Base-by-base conservation (phyloP, 2,888 invertebrate genomes). In the Hetaerina titia region DNA sequence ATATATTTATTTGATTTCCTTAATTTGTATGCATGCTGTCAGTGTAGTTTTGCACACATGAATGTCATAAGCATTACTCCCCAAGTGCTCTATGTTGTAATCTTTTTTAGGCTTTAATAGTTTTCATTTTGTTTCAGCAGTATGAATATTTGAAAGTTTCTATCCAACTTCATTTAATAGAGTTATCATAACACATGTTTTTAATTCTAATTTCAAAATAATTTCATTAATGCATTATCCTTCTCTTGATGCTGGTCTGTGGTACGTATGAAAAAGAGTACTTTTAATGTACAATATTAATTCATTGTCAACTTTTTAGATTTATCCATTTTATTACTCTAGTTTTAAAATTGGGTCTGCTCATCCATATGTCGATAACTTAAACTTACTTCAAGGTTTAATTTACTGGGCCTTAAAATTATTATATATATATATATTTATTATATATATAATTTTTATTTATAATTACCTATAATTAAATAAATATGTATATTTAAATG, bases 211-310 rank as follows among this genome's bases (percentile, higher is more conserved):
- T 74, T 74, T 92, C 45, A 69, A 11, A 92, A 69, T 92, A 25
- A 69, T 69, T 92, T 92, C 13, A 57, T 92, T 64, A 45, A 45
- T 92, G 69, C 31, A 19, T 92, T 69, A 92, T 92, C 92, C 25
- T 56, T 92, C 69, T 74, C 56, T 81, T 74, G 69, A 92, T 92
- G 92, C n/a, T 31, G 81, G 31, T 81, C 31, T 31, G 25, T 13
- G 81, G 81, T 81, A 81, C 13, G 81, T 81, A 81, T 81, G 81
- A 5, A 7, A 69, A 81, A 5, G 81, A 81, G 81, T 81, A 31
- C 69, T 19, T 69, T 13, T 31, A 31, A 15, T 81, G 0, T 22
- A 0, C 13, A 25, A 31, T 25, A 31, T 81, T 81, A 31, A 31
- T 25, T 25, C 45, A 45, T 45, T 4, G 45, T 45, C 45, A 45